phyloP scores from a whole-genome alignment of 92 coral and sea anemone genomes.

The Umimayanthus chanpuru region DNA sequence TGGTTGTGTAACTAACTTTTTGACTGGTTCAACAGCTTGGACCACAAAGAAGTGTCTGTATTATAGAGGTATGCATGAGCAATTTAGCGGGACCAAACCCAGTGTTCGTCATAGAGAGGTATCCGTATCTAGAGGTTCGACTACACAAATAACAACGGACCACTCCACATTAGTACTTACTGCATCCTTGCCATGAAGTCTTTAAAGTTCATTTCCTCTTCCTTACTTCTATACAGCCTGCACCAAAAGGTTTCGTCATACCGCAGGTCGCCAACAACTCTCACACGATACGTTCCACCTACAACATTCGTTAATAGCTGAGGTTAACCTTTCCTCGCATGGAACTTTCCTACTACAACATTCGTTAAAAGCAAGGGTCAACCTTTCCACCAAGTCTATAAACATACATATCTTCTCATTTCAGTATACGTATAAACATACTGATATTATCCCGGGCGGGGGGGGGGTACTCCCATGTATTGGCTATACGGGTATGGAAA shows the following conservation, averaged over 20 bases:
- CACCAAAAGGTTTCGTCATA: conserved; percentile 53
- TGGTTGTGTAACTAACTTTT: too few relatives aligned
- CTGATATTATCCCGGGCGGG: too few relatives aligned
- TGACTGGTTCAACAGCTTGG: too few relatives aligned
- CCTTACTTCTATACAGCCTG: conserved; percentile 32
- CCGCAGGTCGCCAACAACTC: background rate
- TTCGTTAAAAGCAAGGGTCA: background rate
- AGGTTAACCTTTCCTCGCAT: background rate
- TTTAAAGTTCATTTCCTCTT: conserved; percentile 35
- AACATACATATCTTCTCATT: too few relatives aligned
- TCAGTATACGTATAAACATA: too few relatives aligned
- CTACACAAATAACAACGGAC: background rate
- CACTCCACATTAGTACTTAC: conserved; percentile 23
- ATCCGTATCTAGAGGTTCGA: too few relatives aligned
- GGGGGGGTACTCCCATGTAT: too few relatives aligned
- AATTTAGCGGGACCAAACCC: too few relatives aligned
- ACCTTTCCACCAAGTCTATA: background rate
- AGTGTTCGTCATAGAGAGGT: too few relatives aligned
- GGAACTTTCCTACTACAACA: conserved; percentile 28
- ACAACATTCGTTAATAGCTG: background rate
- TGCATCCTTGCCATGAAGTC: conserved; percentile 45
- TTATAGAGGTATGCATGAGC: too few relatives aligned
- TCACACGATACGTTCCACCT: conserved; percentile 42
- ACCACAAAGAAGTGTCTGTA: too few relatives aligned
- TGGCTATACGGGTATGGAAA: too few relatives aligned